phyloP scores from a whole-genome alignment of 2,888 invertebrate species.

The Ariolimax columbianus region DNA sequence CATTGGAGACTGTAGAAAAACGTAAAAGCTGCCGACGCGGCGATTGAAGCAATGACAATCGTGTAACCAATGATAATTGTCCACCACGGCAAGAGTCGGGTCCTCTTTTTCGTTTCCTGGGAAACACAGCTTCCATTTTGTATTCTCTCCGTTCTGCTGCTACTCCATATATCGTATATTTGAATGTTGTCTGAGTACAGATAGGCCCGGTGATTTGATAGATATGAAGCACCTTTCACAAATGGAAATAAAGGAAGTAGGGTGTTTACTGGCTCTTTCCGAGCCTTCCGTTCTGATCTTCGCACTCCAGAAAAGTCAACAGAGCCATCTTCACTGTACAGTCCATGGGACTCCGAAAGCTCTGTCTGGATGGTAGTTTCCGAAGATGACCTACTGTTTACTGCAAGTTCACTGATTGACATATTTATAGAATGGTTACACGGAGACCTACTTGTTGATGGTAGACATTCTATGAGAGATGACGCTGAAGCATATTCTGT shows the following conservation, averaged over 20 bases:
- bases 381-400: neutral
- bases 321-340: neutral
- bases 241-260: slow-evolving; percentile 4
- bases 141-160: neutral
- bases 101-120: neutral
- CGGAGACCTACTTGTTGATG: no score
- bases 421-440: neutral
- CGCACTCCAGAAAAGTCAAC: neutral
- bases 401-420: neutral
- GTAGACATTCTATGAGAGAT: neutral
- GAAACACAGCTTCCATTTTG: neutral
- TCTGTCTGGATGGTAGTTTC: neutral
- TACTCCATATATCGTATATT: slow-evolving; percentile 13
- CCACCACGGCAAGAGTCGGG: slow-evolving; percentile 61
- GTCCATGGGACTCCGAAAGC: neutral
- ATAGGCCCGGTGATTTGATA: neutral
- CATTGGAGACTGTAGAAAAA: slow-evolving; percentile 77
- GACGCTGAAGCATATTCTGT: neutral
- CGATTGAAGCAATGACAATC: slow-evolving; percentile 66
- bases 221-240: neutral
- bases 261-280: neutral
- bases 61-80: slow-evolving; percentile 73
- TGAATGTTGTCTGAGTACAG: slow-evolving; percentile 22
- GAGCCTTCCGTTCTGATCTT: neutral
- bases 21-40: slow-evolving; percentile 74